Percentiles rank a stretch among this genome's conserved stretches.
phyloP scores from a whole-genome alignment of 2,113 vertebrate species.

The Danio rerio region GRCz12tu NC_133188.1:5542501-5543000 shows the following conservation, averaged over 20 bases:
- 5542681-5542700: constrained; percentile 29
- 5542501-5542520: not conserved
- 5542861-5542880: no score
- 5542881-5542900: no score
- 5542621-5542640: constrained; percentile 62
- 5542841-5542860: no score
- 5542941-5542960: no score
- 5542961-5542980: no score
- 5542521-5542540: no score
- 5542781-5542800: not conserved
- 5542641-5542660: constrained; percentile 64
- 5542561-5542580: constrained; percentile 68
- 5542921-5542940: no score
- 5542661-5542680: constrained; percentile 54
- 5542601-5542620: constrained; percentile 67
- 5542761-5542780: not conserved
- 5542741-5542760: constrained; percentile 65
- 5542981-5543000: no score
- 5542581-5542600: no score
- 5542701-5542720: constrained; percentile 36
- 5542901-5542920: no score
- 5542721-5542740: constrained; percentile 54
- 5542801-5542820: no score
- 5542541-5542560: constrained; percentile 42
- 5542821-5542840: no score